phyloP scores from a whole-genome alignment of 2,113 vertebrate species.

The Oxygymnocypris stewartii region DNA sequence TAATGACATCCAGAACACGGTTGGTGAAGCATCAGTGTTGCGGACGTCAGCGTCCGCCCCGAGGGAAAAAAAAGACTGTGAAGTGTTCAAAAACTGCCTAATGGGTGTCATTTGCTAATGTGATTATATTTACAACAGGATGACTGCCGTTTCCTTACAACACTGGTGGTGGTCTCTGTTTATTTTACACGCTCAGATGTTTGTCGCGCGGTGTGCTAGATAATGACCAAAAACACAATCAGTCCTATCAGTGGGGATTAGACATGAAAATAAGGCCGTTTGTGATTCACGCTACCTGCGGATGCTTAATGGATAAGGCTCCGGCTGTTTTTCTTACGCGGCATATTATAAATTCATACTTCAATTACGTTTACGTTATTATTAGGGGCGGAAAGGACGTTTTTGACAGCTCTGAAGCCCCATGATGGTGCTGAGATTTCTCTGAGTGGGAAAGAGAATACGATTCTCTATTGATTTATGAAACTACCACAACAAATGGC shows the following conservation, averaged over 20 bases:
- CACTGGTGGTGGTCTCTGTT: conserved; percentile 53
- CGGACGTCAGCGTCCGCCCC: neutral
- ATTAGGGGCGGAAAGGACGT: conserved; percentile 16
- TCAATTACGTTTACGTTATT: conserved; percentile 63
- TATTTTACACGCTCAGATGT: conserved; percentile 71
- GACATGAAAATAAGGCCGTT: conserved; percentile 67
- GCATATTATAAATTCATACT: conserved; percentile 54
- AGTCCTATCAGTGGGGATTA: conserved; percentile 73
- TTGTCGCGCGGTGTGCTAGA: conserved; percentile 66
- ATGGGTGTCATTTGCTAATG: conserved; percentile 57
- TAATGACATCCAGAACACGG: conserved; percentile 47
- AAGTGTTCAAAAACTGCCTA: conserved; percentile 55
- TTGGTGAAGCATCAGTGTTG: conserved; percentile 24
- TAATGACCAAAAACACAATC: conserved; percentile 75
- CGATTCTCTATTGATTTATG: conserved; percentile 49
- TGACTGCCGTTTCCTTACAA: conserved; percentile 21
- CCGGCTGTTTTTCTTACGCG: conserved; percentile 24
- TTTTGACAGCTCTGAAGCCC: conserved; percentile 44
- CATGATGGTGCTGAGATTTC: conserved; percentile 20
- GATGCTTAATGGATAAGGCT: conserved; percentile 67
- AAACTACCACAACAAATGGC: conserved; percentile 34
- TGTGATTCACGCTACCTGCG: conserved; percentile 70
- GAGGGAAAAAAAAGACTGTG: neutral
- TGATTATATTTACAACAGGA: conserved; percentile 58
- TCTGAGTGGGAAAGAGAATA: conserved; percentile 29